These are phyloP conservation scores for Syngnathoides biaculeatus DNA, from an alignment of 2,113 vertebrate genomes.

Conservation along the genomic window DNA sequence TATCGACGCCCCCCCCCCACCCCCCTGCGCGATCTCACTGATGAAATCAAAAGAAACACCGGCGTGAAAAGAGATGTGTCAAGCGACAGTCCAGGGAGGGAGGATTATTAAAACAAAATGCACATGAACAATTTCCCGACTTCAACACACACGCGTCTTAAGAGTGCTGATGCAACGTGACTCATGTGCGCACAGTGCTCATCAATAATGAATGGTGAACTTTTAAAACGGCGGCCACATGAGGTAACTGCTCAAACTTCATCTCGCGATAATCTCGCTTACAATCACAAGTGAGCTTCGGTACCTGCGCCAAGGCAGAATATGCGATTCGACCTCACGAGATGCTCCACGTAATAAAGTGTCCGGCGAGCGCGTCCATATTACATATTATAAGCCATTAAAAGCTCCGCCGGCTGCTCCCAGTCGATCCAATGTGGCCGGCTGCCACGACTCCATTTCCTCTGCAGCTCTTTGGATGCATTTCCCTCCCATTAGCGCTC, in stretches of 20 bases:
- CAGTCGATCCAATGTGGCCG: conserved; percentile 46
- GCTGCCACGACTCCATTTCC: conserved; percentile 32
- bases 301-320: no score
- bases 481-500: conserved; percentile 3
- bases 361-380: neutral
- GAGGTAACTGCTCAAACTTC: neutral
- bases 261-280: neutral
- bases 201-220: conserved; percentile 21
- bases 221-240: neutral
- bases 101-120: neutral
- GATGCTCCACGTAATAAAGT: neutral
- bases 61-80: neutral
- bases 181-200: neutral
- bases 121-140: neutral
- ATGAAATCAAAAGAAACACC: neutral
- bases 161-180: conserved; percentile 4
- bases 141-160: neutral
- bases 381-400: neutral
- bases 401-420: conserved; percentile 35
- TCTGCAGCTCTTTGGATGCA: conserved; percentile 6
- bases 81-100: no score
- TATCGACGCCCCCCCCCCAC: no score
- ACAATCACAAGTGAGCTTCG: no score
- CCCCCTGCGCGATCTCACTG: neutral
- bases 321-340: neutral